A percentile compares a stretch with the other conserved stretches of the same genome.
phyloP scores from a whole-genome alignment of 1,140 invertebrate genomes.

The Trichonephila clavata region DNA sequence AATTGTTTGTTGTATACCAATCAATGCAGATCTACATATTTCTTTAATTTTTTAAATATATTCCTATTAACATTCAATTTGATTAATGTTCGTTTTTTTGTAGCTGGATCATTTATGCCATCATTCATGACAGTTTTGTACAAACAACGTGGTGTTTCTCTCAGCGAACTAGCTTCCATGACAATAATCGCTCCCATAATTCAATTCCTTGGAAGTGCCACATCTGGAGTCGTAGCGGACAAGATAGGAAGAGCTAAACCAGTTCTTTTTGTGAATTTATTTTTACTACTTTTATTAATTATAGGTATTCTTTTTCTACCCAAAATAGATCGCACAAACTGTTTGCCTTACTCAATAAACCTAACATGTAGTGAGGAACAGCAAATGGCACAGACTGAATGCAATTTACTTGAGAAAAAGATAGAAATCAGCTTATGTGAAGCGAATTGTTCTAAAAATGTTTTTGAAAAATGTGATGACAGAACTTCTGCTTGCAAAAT shows the following conservation, averaged over 20 bases:
- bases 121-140: conserved; percentile 33
- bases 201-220: conserved; percentile 30
- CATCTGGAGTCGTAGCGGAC: conserved; percentile 55
- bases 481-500: not conserved
- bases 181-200: conserved; percentile 6
- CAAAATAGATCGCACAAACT: not conserved
- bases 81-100: not conserved
- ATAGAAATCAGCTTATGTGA: not conserved
- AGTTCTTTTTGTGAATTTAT: conserved; percentile 47
- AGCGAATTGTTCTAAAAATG: not conserved
- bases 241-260: conserved; percentile 67
- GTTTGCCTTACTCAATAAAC: not conserved
- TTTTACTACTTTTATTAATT: not conserved
- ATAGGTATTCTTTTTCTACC: not conserved
- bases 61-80: too few species aligned
- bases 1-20: too few species aligned
- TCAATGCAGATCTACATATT: too few species aligned
- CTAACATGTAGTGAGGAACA: not conserved
- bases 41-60: too few species aligned
- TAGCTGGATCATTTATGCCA: conserved; percentile 43
- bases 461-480: not conserved
- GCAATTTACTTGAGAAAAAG: not conserved
- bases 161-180: conserved; percentile 36
- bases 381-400: not conserved
- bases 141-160: conserved; percentile 63